Evolutionary conservation across 2,113 vertebrate species (phyloP).

Genomic region (Zapus hudsonius): DNA sequence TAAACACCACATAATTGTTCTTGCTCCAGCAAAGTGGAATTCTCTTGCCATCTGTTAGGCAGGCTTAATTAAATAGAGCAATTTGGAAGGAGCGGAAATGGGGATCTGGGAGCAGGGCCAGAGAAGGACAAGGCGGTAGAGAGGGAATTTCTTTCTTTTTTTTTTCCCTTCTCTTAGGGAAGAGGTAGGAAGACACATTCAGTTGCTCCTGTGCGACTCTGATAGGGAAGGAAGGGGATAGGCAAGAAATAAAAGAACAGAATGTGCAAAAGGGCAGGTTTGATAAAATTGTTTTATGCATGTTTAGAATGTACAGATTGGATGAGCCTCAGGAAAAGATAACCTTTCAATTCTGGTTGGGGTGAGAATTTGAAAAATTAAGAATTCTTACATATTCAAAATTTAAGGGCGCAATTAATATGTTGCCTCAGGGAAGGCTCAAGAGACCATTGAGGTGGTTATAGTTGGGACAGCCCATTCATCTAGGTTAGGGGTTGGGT

Average conservation of each 20-base stretch:
- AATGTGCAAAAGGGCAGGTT: neutral
- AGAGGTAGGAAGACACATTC: slow-evolving; percentile 1
- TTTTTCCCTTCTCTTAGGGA: neutral
- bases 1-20: slow-evolving; percentile 63
- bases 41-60: slow-evolving; percentile 79
- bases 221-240: neutral
- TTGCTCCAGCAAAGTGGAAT: slow-evolving; percentile 55
- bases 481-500: slow-evolving; percentile 64
- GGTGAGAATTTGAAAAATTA: neutral
- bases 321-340: neutral
- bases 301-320: slow-evolving; percentile 2
- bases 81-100: neutral
- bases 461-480: slow-evolving; percentile 65
- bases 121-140: neutral
- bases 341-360: neutral
- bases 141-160: too few species aligned
- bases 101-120: neutral
- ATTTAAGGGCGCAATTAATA: slow-evolving; percentile 62
- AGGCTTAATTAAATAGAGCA: slow-evolving; percentile 50
- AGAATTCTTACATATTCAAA: neutral
- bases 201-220: neutral
- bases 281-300: neutral
- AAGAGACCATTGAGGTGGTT: slow-evolving; percentile 55
- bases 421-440: slow-evolving; percentile 71
- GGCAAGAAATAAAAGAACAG: neutral